Evolutionary conservation across 2,888 invertebrate species (phyloP).

Genomic region (Cremastinae sp.): DNA sequence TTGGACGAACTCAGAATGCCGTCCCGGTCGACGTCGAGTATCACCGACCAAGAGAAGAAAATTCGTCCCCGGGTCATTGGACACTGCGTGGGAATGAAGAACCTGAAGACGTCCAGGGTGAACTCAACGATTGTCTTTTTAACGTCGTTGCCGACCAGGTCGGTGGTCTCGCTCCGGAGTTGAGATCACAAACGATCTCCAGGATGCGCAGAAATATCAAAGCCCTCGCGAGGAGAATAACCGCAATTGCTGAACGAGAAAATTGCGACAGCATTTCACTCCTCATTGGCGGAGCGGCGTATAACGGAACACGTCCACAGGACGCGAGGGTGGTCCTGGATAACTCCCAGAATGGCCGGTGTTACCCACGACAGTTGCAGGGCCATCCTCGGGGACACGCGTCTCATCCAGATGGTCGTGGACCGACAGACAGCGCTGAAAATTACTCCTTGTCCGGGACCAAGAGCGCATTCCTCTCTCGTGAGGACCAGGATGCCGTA

Average conservation of each 20-base stretch:
- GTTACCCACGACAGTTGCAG: constrained; percentile 27
- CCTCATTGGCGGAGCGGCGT: constrained; percentile 70
- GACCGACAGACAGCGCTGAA: constrained; percentile 65
- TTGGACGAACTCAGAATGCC: constrained; percentile 45
- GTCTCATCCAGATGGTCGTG: constrained; percentile 55
- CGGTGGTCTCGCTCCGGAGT: constrained; percentile 33
- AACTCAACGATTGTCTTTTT: constrained; percentile 70
- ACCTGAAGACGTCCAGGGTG: constrained; percentile 28
- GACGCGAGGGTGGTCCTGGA: constrained; percentile 65
- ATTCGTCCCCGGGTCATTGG: constrained; percentile 68
- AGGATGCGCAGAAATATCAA: constrained; percentile 59
- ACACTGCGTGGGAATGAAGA: constrained; percentile 61
- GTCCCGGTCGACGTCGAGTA: constrained; percentile 62
- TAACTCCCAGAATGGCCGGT: constrained; percentile 64
- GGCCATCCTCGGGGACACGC: constrained; percentile 74
- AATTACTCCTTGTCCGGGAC: constrained; percentile 64
- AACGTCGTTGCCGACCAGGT: constrained; percentile 66
- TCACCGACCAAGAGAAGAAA: too few relatives aligned
- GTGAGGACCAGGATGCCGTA: constrained; percentile 66
- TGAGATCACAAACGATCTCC: constrained; percentile 55
- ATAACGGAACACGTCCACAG: constrained; percentile 60
- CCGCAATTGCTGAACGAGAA: constrained; percentile 44
- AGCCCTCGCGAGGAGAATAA: constrained; percentile 52
- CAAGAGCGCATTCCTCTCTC: constrained; percentile 69
- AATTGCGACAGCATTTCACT: constrained; percentile 55